Conservation (phyloP, 2,797 vertebrate genomes). For the Lindbergichthys nudifrons region DNA sequence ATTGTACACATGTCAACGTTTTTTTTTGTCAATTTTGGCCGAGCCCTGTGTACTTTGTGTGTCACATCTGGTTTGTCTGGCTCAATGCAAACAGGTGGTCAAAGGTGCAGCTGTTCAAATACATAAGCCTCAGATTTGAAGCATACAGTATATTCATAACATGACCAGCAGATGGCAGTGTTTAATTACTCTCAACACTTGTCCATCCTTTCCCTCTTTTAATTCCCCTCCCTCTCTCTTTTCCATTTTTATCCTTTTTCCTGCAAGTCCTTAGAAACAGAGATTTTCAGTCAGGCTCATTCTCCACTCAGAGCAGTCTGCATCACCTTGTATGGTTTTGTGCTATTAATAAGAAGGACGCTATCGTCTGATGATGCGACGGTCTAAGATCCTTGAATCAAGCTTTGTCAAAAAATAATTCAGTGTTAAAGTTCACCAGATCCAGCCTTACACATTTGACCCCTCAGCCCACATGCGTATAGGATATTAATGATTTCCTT, state of each 20-base stretch:
- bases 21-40: conserved; percentile 51
- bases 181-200: conserved; percentile 64
- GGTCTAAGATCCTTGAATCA: conserved; percentile 39
- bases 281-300: conserved; percentile 62
- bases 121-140: conserved; percentile 41
- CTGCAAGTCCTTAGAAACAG: conserved; percentile 80
- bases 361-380: conserved; percentile 26
- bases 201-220: conserved; percentile 17
- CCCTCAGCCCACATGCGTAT: conserved; percentile 5
- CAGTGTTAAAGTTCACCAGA: conserved; percentile 23
- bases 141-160: conserved; percentile 6
- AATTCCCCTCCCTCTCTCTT: conserved; percentile 59
- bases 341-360: conserved; percentile 57
- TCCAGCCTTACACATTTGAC: conserved; percentile 34
- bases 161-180: conserved; percentile 82
- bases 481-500: conserved; percentile 1
- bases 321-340: conserved; percentile 59
- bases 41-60: conserved; percentile 44
- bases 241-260: conserved; percentile 78
- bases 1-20: conserved; percentile 29
- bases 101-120: conserved; percentile 65
- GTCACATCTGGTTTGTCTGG: conserved; percentile 66
- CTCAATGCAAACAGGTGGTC: conserved; percentile 62
- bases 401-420: conserved; percentile 46
- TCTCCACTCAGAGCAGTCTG: conserved; percentile 45